Base-by-base conservation (phyloP, 2,888 invertebrate genomes). In the Buathra laborator region DNA sequence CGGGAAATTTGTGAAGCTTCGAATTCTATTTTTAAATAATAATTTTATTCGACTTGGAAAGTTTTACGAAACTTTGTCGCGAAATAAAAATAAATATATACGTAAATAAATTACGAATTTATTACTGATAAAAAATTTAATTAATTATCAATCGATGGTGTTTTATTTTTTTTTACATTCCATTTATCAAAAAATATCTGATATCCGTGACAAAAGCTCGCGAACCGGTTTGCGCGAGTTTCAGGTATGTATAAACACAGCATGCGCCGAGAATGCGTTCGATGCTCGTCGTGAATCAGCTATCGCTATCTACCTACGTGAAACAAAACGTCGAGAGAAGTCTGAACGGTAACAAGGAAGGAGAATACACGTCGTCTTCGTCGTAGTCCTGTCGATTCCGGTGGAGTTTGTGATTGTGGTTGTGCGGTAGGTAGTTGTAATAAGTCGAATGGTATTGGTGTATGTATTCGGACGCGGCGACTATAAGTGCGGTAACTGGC, bases 401-500 rank as follows among this genome's bases (percentile, higher is more conserved):
- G 64, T 56, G 66, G 66, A 75, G 76, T 80, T 71, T 64, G 56
- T 24, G 68, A 56, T 43, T 19, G 48, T 70, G 59, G 68, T 62
- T 70, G 43, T 48, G n/a, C 7, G 24, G 24, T 7, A 44, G 16
- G 74, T 75, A 46, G 75, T 71, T n/a, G 62, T 48, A 66, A 62
- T 43, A 59, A 51, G 51, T 74, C 37, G 48, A n/a, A 14, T 76
- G 24, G 46, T 59, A 64, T 44, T 79, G 51, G 66, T 76, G 64
- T 64, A 37, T 76, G 64, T 64, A 37, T 66, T 53, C 64, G 53
- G 64, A 67, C 76, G 67, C 71, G 76, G 70, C 59, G 72, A 62
- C 76, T 84, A 67, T 76, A 67, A 81, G 84, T 77, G 84, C 85
- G 85, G 87, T 90, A 91, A 90, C 91, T 92, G 88, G 91, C 89